Evolutionary conservation across 2,113 vertebrate species (phyloP), one percentile per base, ranked within the genome.

Genomic region (Pangasianodon gigas): DNA sequence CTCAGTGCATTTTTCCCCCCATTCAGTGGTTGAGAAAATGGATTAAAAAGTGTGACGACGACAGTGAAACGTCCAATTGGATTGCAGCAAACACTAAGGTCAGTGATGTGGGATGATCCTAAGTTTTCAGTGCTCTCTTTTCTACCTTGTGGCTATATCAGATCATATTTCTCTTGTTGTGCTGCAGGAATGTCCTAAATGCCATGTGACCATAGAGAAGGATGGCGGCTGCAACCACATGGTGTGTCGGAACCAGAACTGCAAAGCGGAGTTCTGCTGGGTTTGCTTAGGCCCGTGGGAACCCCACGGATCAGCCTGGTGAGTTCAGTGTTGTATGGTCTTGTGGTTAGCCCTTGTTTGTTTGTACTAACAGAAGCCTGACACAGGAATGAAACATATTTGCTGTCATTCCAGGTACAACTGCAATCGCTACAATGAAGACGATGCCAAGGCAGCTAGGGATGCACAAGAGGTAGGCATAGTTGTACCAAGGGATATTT

Each of bases 251-350:
- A 99, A 99, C 96, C 98, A 99, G 97, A 99, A 99, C 95, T 99
- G 98, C 96, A 99, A 99, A 97, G 98, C 98, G 3, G 98, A 99
- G 95, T 99, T 99, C 95, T 99, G 98, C 95, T 99, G 98, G 98
- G 98, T 99, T 92, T 99, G 98, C 94, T 96, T 99, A 95, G 98
- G 98, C 85, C 98, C 98, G 87, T 99, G 98, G 98, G 98, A 99
- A 93, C 98, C 98, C 21, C 98, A 99, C 0, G 98, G 98, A 93
- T 99, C 98, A 93, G 98, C 98, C 95, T 99, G 98, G 98, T 99
- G 95, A 95, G 97, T 88, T 6, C 37, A 44, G 52, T 77, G 8
- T 58, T 58, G 6, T 7, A 16, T 60, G 37, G 56, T 6, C 21
- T 62, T 83, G 52, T 13, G 4, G 26, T 37, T 56, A 56, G 2